phyloP scores from a whole-genome alignment of 2,797 vertebrate genomes.

The Sorex maritimensis region DNA sequence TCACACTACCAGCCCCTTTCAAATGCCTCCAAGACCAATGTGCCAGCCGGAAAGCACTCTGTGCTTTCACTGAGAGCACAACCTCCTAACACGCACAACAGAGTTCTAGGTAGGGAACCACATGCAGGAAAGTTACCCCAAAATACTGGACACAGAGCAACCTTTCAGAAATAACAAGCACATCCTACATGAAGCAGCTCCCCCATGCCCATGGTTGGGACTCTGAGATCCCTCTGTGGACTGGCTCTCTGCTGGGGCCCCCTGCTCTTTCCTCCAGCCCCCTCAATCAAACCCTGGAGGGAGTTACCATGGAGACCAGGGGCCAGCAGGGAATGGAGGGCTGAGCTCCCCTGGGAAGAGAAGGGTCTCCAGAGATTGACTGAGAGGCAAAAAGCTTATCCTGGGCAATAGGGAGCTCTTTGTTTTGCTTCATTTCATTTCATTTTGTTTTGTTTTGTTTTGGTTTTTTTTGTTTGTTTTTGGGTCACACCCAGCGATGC shows the following conservation, averaged over 20 bases:
- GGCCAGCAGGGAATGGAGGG: constrained; percentile 38
- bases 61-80: background rate
- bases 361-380: background rate
- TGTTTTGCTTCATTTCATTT: too few relatives aligned
- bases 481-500: too few relatives aligned
- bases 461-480: too few relatives aligned
- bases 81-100: background rate
- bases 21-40: background rate
- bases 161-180: constrained; percentile 73
- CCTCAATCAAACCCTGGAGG: constrained; percentile 47
- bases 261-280: constrained; percentile 43
- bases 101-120: constrained; percentile 60
- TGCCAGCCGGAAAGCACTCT: constrained; percentile 32
- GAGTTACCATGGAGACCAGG: constrained; percentile 81
- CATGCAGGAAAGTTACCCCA: constrained; percentile 55
- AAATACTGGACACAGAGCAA: constrained; percentile 66
- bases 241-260: too few relatives aligned
- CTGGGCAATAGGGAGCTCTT: too few relatives aligned
- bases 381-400: background rate
- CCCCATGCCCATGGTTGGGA: constrained; percentile 27
- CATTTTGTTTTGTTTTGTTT: too few relatives aligned
- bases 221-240: constrained; percentile 62
- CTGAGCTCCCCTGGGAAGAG: constrained; percentile 55
- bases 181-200: constrained; percentile 47
- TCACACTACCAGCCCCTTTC: background rate